A percentile compares a stretch with the other conserved stretches of the same genome.
Conservation (phyloP, 2,797 vertebrate species). For the Spea hammondii region DNA sequence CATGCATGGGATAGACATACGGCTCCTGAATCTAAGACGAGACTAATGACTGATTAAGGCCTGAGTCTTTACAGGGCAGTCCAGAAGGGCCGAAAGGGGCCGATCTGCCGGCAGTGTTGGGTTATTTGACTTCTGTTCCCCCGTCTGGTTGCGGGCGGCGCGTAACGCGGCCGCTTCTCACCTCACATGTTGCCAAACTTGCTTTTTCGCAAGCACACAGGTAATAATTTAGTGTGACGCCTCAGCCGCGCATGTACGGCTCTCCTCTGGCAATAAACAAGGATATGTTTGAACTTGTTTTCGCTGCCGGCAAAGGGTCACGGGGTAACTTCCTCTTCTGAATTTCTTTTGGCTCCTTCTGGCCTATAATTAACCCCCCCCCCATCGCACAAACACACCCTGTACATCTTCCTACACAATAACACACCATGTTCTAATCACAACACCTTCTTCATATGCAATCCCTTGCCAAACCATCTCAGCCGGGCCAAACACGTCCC, state of each 20-base stretch:
- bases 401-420: neutral
- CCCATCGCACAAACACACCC: neutral
- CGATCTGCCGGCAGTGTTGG: too few species aligned
- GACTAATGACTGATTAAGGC: too few species aligned
- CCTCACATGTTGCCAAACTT: constrained; percentile 9
- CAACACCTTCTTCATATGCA: neutral
- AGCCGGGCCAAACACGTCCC: too few species aligned
- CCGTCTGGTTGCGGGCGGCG: neutral
- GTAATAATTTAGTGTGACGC: constrained; percentile 6
- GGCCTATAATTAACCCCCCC: neutral
- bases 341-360: neutral
- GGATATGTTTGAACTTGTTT: constrained; percentile 15
- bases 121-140: too few species aligned
- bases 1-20: too few species aligned
- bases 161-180: constrained; percentile 3
- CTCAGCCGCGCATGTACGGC: neutral
- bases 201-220: neutral
- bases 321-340: constrained; percentile 14
- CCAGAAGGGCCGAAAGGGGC: too few species aligned
- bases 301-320: neutral
- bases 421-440: neutral
- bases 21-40: too few species aligned
- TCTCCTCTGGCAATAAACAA: neutral
- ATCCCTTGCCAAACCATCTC: neutral
- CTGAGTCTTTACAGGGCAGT: too few species aligned